Evolutionary conservation across 2,113 vertebrate species (phyloP).

Genomic region (Gallinago undulata): DNA sequence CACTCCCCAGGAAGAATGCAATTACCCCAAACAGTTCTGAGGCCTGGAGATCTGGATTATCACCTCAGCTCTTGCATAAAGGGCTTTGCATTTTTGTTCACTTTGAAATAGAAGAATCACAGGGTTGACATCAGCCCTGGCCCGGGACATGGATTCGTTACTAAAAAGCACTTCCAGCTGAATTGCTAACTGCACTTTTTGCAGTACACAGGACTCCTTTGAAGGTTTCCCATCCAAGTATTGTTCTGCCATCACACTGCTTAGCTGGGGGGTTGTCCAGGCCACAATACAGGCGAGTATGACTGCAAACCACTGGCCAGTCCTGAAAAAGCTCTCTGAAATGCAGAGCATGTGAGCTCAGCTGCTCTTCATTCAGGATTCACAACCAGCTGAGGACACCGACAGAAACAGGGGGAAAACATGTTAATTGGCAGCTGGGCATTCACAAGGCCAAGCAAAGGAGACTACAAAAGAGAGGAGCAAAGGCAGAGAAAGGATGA

Average conservation of each 20-base stretch:
- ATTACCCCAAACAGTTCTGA: background rate
- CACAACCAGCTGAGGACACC: slow-evolving; percentile 21
- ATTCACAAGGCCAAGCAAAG: background rate
- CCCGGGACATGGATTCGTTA: fast-evolving
- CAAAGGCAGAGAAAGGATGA: background rate
- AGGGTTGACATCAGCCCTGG: background rate
- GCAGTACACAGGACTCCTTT: background rate
- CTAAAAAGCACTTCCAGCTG: background rate
- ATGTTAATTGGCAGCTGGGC: background rate
- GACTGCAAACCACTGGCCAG: background rate
- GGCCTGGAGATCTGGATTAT: slow-evolving; percentile 7
- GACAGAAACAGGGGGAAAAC: background rate
- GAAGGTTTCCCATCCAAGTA: background rate
- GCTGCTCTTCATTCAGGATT: slow-evolving; percentile 1
- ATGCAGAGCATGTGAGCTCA: background rate
- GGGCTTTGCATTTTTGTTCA: background rate
- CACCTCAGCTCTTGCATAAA: slow-evolving; percentile 20
- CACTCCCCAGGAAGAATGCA: background rate
- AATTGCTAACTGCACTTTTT: background rate
- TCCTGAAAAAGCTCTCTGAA: slow-evolving; percentile 8
- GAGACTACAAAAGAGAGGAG: background rate
- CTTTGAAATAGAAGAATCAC: background rate
- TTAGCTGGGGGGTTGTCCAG: background rate
- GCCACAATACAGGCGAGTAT: background rate
- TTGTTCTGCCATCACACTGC: background rate